phyloP scores from a whole-genome alignment of 2,113 vertebrate genomes.

The Balaenoptera acutorostrata region DNA sequence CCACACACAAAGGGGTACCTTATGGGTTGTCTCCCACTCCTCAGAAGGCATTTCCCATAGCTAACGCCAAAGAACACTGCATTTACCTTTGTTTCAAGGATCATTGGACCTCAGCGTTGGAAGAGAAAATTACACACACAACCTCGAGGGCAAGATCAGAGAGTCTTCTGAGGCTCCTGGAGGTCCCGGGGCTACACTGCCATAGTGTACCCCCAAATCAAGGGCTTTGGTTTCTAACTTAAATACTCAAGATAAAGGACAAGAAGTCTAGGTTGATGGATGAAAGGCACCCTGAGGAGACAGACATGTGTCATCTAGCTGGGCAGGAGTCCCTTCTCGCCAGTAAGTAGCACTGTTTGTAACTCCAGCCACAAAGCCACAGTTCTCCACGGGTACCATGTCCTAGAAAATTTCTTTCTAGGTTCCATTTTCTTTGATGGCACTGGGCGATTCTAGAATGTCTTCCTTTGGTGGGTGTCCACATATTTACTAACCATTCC shows the following conservation, averaged over 20 bases:
- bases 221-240: background rate
- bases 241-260: background rate
- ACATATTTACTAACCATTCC: background rate
- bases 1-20: background rate
- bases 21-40: background rate
- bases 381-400: background rate
- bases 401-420: background rate
- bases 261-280: background rate
- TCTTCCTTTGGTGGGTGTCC: background rate
- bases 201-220: background rate
- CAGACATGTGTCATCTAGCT: background rate
- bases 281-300: background rate
- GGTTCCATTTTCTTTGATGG: background rate
- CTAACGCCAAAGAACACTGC: background rate
- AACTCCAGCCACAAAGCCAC: background rate
- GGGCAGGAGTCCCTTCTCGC: background rate
- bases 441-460: background rate
- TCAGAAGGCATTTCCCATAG: background rate
- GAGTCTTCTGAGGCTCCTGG: background rate
- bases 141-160: conserved; percentile 10
- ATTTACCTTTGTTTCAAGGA: background rate
- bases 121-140: background rate
- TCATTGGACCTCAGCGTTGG: background rate
- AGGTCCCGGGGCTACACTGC: background rate
- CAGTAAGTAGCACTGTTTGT: background rate